Percentiles rank a stretch among this genome's conserved stretches.
These are phyloP conservation scores for Pogonocherus hispidulus DNA, from an alignment of 2,888 invertebrate genomes.

Conservation along the genomic window DNA sequence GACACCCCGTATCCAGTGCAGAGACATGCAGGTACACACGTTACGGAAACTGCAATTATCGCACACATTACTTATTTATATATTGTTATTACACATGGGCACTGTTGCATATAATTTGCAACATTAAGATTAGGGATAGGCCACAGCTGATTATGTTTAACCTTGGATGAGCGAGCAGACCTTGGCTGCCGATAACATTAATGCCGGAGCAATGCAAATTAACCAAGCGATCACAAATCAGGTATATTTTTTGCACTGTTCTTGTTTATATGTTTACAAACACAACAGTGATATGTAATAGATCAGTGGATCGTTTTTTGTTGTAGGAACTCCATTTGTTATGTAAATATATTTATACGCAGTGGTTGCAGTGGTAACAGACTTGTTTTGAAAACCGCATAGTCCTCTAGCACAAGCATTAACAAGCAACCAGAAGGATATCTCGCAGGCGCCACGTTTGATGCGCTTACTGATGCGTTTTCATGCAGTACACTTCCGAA, in stretches of 20 bases:
- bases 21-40: neutral
- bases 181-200: constrained; percentile 42
- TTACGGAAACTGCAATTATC: constrained; percentile 43
- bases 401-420: too few species aligned
- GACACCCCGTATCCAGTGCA: neutral
- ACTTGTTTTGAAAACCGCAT: too few species aligned
- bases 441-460: too few species aligned
- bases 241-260: constrained; percentile 9
- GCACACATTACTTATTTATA: constrained; percentile 39
- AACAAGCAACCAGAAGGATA: too few species aligned
- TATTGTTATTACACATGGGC: constrained; percentile 39
- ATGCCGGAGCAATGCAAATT: constrained; percentile 36
- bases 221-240: constrained; percentile 28
- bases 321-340: neutral
- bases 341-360: constrained; percentile 10
- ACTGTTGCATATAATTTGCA: constrained; percentile 55
- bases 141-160: constrained; percentile 57
- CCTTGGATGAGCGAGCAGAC: constrained; percentile 57
- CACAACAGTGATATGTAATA: neutral
- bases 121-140: constrained; percentile 58
- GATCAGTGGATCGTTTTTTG: neutral
- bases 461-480: too few species aligned
- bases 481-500: too few species aligned
- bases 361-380: too few species aligned
- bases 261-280: constrained; percentile 18